Conservation (phyloP, 2,888 invertebrate genomes). For the Macrosoma leucophasiata region DNA sequence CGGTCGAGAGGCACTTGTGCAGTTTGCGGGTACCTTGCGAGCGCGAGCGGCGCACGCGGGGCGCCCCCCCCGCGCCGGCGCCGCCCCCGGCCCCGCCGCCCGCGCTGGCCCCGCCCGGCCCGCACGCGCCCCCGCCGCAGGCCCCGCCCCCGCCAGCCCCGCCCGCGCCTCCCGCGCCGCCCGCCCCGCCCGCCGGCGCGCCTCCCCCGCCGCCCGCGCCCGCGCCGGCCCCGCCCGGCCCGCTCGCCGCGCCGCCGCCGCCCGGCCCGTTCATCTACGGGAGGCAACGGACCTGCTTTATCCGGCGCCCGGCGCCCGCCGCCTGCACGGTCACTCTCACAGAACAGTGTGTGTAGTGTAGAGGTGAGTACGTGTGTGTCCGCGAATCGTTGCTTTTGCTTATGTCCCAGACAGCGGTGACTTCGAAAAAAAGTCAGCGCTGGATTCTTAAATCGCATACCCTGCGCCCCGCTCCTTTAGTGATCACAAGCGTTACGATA, state of each 20-base stretch:
- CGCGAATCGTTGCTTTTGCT: conserved; percentile 20
- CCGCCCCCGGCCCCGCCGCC: conserved; percentile 23
- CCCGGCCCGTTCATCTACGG: conserved; percentile 78
- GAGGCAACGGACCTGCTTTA: conserved; percentile 51
- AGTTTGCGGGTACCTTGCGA: conserved; percentile 95
- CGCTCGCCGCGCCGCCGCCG: too few relatives aligned
- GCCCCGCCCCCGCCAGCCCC: conserved; percentile 75
- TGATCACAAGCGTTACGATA: too few relatives aligned
- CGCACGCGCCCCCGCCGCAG: conserved; percentile 41
- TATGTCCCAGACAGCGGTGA: too few relatives aligned
- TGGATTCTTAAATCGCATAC: too few relatives aligned
- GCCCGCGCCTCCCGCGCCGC: conserved; percentile 35
- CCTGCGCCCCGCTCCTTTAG: conserved; percentile 11
- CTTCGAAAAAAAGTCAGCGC: too few relatives aligned
- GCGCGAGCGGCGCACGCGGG: conserved; percentile 76
- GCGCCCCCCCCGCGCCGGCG: conserved; percentile 31
- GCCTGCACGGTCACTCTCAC: conserved; percentile 21
- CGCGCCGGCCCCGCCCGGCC: conserved; percentile 31
- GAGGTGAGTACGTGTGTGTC: conserved; percentile 20
- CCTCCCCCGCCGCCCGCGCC: conserved; percentile 24
- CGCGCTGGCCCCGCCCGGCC: conserved; percentile 39
- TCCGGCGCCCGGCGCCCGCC: conserved; percentile 22
- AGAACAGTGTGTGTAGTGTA: too few relatives aligned
- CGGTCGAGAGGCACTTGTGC: conserved; percentile 93
- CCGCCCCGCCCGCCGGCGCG: conserved; percentile 46